Base-by-base conservation (phyloP, 2,113 vertebrate genomes). In the Oryzias melastigma region DNA sequence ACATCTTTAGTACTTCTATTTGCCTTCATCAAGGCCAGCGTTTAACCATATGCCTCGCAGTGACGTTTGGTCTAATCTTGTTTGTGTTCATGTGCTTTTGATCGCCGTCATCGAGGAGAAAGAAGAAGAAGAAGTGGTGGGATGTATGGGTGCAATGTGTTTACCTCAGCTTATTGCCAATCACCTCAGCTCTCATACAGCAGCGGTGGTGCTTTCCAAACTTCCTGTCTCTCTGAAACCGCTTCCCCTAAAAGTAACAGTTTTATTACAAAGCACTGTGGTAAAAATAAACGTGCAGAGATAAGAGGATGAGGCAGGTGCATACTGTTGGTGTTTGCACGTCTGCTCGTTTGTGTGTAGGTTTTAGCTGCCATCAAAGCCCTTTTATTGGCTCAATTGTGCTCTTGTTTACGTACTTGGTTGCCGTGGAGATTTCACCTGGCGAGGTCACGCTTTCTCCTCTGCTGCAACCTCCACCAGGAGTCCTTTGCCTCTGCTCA, bases 401-500 rank as follows among this genome's bases (percentile, higher is more conserved):
- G 5, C 14, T 20, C 54, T 77, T 41, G 29, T 66, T 71, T 83
- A 74, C 46, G 19, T 18, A 47, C 46, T 10, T 0, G 47, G 89
- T 90, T 87, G 80, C 84, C 58, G 62, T 89, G 83, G 88, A 57
- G 73, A 87, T 67, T 35, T 84, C 78, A 74, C 75, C 75, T 85
- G 67, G 56, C 25, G 19, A 73, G 78, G 62, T 54, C 66, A 61
- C 18, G 75, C 65, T 64, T 41, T 60, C 35, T 44, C 24, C 46
- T 47, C 46, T 47, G 10, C 58, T 61, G 44, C 48, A 35, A 19
- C 62, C 62, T 27, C 52, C 14, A 22, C 27, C 40, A 14, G 18
- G n/a, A 29, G 29, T 19, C 41, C 29, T 13, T 22, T 40, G 18
- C 15, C 44, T 24, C 16, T 27, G 46, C 24, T 27, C 24, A 16